Conservation (phyloP, 2,888 invertebrate genomes). For the Cataglyphis altisquamis region DNA sequence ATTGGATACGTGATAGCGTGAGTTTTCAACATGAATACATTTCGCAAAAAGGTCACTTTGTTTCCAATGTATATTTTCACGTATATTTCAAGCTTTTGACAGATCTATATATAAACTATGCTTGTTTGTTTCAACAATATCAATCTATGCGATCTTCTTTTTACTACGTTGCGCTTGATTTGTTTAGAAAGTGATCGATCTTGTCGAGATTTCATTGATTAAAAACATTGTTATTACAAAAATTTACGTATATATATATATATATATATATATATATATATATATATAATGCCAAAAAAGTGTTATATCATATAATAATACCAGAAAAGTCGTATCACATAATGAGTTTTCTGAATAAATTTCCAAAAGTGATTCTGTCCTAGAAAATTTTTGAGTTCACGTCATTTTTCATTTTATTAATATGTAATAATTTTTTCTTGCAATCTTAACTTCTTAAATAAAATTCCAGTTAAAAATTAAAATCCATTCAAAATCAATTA, state of each 20-base stretch:
- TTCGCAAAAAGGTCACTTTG: constrained; percentile 38
- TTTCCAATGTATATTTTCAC: constrained; percentile 36
- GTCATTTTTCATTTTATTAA: neutral
- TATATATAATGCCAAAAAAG: neutral
- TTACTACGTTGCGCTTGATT: constrained; percentile 23
- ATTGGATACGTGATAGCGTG: constrained; percentile 46
- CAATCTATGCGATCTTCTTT: constrained; percentile 7
- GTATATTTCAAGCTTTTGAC: constrained; percentile 39
- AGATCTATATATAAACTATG: constrained; percentile 34
- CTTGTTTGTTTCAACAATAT: constrained; percentile 41
- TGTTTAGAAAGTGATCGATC: neutral
- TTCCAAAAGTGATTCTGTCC: neutral
- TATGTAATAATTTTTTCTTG: neutral
- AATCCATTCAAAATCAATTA: neutral
- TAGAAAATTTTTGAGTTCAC: neutral
- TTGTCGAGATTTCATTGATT: neutral
- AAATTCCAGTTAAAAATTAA: too few species aligned
- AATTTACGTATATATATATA: neutral
- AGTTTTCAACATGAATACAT: constrained; percentile 45
- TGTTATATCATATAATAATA: too few species aligned
- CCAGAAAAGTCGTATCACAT: too few species aligned
- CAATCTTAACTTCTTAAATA: neutral
- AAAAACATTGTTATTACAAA: neutral
- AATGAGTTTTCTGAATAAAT: neutral
- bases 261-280: neutral